Evolutionary conservation across 2,888 invertebrate species (phyloP).

Genomic region (Spatulosminthurus flaviceps): DNA sequence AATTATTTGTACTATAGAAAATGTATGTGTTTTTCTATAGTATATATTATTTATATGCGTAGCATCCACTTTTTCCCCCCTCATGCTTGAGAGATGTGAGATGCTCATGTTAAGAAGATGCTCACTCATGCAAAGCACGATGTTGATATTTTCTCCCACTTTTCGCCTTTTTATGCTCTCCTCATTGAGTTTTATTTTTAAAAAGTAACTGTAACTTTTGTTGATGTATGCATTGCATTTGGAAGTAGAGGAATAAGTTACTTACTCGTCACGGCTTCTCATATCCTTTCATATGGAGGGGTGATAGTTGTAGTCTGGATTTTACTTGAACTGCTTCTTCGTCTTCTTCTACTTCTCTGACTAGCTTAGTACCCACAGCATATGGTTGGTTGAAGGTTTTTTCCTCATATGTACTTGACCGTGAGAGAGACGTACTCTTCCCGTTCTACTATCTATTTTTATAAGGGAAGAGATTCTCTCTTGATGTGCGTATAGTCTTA

Average conservation of each 20-base stretch:
- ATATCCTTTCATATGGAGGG: not conserved
- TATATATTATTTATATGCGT: too few species aligned
- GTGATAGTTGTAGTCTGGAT: slow-evolving; percentile 6
- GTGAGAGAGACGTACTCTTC: slow-evolving; percentile 7
- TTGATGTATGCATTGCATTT: not conserved
- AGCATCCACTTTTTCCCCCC: too few species aligned
- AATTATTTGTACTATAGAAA: too few species aligned
- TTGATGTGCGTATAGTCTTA: slow-evolving; percentile 12
- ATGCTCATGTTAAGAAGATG: too few species aligned
- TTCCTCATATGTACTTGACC: slow-evolving; percentile 11
- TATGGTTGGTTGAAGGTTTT: slow-evolving; percentile 14
- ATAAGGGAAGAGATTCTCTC: not conserved
- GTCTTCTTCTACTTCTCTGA: too few species aligned
- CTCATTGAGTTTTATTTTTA: slow-evolving; percentile 14
- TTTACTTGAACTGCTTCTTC: not conserved
- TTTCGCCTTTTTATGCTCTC: not conserved
- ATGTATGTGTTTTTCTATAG: too few species aligned
- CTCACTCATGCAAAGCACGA: not conserved
- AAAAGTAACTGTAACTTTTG: not conserved
- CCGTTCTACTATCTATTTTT: not conserved
- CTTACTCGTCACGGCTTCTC: not conserved
- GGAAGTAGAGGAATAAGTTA: not conserved
- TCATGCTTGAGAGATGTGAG: too few species aligned
- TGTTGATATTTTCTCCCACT: slow-evolving; percentile 5
- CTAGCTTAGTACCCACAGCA: not conserved